phyloP scores from a whole-genome alignment of 1,140 invertebrate genomes.

The Papilio xuthus region DNA sequence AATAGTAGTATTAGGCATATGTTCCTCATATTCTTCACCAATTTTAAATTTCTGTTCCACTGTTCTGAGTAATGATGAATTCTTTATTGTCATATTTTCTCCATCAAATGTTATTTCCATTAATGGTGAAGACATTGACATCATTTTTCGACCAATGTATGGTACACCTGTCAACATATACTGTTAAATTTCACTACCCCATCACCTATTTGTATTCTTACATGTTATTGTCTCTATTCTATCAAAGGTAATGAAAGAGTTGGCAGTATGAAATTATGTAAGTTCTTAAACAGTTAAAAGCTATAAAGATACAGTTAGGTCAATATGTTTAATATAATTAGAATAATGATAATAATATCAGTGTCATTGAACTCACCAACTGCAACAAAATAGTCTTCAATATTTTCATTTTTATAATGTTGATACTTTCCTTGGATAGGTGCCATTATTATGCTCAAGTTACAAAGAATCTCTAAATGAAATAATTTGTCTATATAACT shows the following conservation, averaged over 20 bases:
- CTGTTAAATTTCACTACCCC: no score
- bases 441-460: conserved; percentile 63
- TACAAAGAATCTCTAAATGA: background rate
- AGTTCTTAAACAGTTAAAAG: no score
- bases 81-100: conserved; percentile 83
- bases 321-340: background rate
- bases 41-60: conserved; percentile 75
- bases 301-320: background rate
- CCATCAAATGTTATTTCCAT: conserved; percentile 82
- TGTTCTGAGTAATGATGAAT: conserved; percentile 79
- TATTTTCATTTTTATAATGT: conserved; percentile 84
- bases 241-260: no score
- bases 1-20: conserved; percentile 76
- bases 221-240: no score
- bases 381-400: conserved; percentile 84
- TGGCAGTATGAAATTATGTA: no score
- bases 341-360: background rate
- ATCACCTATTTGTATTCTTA: no score
- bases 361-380: conserved; percentile 71
- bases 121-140: conserved; percentile 82
- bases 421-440: conserved; percentile 83
- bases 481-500: background rate
- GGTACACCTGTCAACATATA: conserved; percentile 70
- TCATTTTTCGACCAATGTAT: conserved; percentile 84
- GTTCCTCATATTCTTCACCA: conserved; percentile 80